These are phyloP conservation scores for Hydropsyche betteni DNA, from an alignment of 2,888 invertebrate species.

Conservation along the genomic window DNA sequence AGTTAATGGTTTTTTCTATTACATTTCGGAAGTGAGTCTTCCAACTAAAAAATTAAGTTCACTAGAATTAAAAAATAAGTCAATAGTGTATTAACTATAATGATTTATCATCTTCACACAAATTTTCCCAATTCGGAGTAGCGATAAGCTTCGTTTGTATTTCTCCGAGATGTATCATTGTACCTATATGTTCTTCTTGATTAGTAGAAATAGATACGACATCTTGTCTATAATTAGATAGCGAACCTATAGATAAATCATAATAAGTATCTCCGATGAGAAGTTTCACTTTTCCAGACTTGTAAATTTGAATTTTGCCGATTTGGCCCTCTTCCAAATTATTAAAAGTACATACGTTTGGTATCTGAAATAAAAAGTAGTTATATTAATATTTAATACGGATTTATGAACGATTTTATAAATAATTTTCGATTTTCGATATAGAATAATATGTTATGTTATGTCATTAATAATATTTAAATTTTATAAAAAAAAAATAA, in stretches of 20 bases:
- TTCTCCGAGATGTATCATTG: conserved; percentile 66
- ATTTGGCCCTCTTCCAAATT: conserved; percentile 69
- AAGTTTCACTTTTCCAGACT: conserved; percentile 68
- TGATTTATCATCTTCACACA: conserved; percentile 53
- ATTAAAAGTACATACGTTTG: conserved; percentile 59
- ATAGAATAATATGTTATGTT: too few species aligned
- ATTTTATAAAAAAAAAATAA: too few species aligned
- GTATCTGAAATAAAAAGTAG: conserved; percentile 54
- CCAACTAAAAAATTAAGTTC: too few species aligned
- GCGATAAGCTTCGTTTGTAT: conserved; percentile 68
- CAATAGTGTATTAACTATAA: too few species aligned
- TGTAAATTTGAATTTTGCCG: conserved; percentile 67
- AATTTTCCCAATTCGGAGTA: conserved; percentile 67
- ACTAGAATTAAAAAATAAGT: too few species aligned
- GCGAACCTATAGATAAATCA: conserved; percentile 68
- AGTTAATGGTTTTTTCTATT: too few species aligned
- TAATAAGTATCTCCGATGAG: conserved; percentile 67
- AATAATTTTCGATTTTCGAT: too few species aligned
- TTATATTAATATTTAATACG: too few species aligned
- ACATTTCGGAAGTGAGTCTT: too few species aligned
- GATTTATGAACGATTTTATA: too few species aligned
- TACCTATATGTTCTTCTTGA: conserved; percentile 65
- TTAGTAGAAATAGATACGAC: conserved; percentile 66
- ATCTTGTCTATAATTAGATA: conserved; percentile 68
- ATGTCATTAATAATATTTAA: too few species aligned